Conservation (phyloP, 2,797 vertebrate species). For the Fistularia commersonii region DNA sequence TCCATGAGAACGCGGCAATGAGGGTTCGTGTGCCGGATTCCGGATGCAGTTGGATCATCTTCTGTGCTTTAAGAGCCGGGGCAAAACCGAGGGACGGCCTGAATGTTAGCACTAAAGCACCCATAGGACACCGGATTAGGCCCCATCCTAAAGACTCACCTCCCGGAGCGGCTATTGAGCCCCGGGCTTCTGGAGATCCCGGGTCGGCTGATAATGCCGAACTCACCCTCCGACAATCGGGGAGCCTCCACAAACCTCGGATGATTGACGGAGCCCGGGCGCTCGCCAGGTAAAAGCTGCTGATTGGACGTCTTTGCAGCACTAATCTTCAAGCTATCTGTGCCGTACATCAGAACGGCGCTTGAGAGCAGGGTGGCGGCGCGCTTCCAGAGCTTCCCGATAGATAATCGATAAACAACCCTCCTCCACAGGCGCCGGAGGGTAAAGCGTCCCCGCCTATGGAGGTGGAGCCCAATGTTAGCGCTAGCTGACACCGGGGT, state of each 20-base stretch:
- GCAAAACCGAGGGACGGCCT: slow-evolving; percentile 39
- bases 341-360: slow-evolving; percentile 45
- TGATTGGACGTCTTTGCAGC: slow-evolving; percentile 28
- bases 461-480: no score
- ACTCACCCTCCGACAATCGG: no score
- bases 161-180: slow-evolving; percentile 37
- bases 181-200: slow-evolving; percentile 33
- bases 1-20: slow-evolving; percentile 13
- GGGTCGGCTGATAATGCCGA: no score
- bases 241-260: no score
- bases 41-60: slow-evolving; percentile 40
- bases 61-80: slow-evolving; percentile 46
- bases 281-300: background rate
- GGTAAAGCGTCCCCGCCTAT: no score
- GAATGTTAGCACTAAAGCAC: slow-evolving; percentile 55
- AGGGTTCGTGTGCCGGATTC: slow-evolving; percentile 9
- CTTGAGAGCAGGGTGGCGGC: slow-evolving; percentile 67
- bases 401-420: slow-evolving; percentile 68
- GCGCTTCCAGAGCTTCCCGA: slow-evolving; percentile 61
- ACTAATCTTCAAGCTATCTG: slow-evolving; percentile 54
- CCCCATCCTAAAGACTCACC: slow-evolving; percentile 39
- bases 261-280: no score
- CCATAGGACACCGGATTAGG: slow-evolving; percentile 59
- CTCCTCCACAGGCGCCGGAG: slow-evolving; percentile 53
- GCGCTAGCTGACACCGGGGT: no score